phyloP scores from a whole-genome alignment of 1,140 invertebrate species.

The Saccostrea echinata region DNA sequence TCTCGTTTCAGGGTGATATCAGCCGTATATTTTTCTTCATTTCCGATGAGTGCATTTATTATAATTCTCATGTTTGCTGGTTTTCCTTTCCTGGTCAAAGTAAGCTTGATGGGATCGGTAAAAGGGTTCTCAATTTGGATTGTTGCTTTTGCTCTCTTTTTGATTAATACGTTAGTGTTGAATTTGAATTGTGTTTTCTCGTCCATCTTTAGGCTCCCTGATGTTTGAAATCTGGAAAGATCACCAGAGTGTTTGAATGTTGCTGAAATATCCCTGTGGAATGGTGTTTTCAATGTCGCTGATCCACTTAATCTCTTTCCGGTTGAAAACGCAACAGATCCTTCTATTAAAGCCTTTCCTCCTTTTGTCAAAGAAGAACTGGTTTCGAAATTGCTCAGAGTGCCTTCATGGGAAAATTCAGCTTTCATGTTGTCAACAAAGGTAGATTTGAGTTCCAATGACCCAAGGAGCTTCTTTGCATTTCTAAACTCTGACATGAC shows the following conservation, averaged over 20 bases:
- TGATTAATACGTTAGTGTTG: neutral
- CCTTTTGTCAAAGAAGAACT: conserved; percentile 8
- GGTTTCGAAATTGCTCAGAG: conserved; percentile 28
- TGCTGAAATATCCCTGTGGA: neutral
- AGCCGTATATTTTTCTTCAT: conserved; percentile 55
- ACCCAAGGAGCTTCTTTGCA: conserved; percentile 48
- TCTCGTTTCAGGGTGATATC: conserved; percentile 50
- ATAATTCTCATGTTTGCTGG: conserved; percentile 51
- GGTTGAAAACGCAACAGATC: neutral
- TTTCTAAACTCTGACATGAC: conserved; percentile 36
- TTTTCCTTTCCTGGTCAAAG: conserved; percentile 59
- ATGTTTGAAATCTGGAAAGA: neutral
- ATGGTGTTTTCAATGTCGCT: conserved; percentile 28
- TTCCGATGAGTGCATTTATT: conserved; percentile 53
- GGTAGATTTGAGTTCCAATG: conserved; percentile 56
- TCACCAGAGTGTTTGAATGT: conserved; percentile 40
- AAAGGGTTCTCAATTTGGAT: conserved; percentile 58
- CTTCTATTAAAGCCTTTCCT: neutral
- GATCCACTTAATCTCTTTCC: conserved; percentile 25
- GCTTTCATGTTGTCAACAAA: conserved; percentile 55
- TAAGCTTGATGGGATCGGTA: conserved; percentile 47
- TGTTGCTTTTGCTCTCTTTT: conserved; percentile 46
- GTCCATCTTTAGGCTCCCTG: conserved; percentile 31
- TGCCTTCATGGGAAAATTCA: conserved; percentile 59
- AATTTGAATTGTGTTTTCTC: conserved; percentile 14